Evolutionary conservation across 2,888 invertebrate genomes (phyloP), one percentile per base, ranked within the genome.

Genomic region (Chymomyza amoena): DNA sequence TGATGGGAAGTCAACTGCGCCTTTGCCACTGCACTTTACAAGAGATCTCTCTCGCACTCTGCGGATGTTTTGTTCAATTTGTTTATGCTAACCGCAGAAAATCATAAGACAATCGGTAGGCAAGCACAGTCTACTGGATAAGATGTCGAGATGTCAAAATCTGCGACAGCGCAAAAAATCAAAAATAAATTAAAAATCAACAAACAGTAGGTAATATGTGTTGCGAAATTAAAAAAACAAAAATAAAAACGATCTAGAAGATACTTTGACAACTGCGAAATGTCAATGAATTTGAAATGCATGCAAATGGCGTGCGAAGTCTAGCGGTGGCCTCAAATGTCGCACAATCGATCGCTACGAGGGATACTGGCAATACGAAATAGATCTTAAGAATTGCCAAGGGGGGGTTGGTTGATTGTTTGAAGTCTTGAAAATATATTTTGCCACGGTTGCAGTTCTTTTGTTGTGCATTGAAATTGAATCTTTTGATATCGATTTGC

Each of bases 141-240:
- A 65, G 51, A 61, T 54, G 16, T 54, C 60, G n/a, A 16, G 16
- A 7, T 52, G 50, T 39, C 64, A 61, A 16, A 20, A 28, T 52
- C 13, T 45, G 50, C 69, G 66, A 69, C 63, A 65, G 81, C 78
- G 77, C 77, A 77, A 77, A 81, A 87, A 85, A 85, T 87, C 79
- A 85, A 82, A 86, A 84, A 82, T 84, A 88, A 89, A 89, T 89
- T 88, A 83, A 87, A 89, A 86, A 88, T 84, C 89, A 89, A 87
- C 89, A 89, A 88, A 89, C 78, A 52, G 50, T 45, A 18, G 51
- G n/a, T 20, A 10, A 1, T 10, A n/a, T n/a, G n/a, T n/a, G n/a
- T 50, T n/a, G 61, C 61, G 45, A 61, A 61, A 54, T 15, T 18
- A 54, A 54, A 20, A 9, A 32, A 32, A 32, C 32, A 32, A 32